Evolutionary conservation across 2,888 invertebrate species (phyloP), one percentile per base, ranked within the genome.

Genomic region (Agriopis marginaria): DNA sequence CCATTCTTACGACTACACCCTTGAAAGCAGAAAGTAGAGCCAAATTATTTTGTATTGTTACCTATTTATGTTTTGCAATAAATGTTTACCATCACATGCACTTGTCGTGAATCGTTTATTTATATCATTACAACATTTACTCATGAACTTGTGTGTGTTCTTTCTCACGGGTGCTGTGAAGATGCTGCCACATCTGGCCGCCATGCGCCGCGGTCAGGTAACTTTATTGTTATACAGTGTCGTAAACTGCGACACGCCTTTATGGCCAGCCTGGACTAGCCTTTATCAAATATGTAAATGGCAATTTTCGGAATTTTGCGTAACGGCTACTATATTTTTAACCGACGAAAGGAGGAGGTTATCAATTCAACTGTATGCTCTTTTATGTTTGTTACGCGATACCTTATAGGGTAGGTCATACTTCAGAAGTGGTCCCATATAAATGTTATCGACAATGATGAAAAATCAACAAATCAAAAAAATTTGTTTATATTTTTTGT

Each of bases 181-280:
- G 39, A 12, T 23, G 58, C 17, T 68, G 75, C 73, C 79, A 80
- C 86, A 86, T 86, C 85, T 86, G 87, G 86, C 75, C 70, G 69
- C 77, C 86, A 83, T 74, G 74, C 74, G 65, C 51, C 68, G 74
- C 12, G 53, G 55, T 45, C 86, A 87, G 87, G 87, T 87, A 87
- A 82, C 78, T 75, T 81, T 75, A 82, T 80, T 73, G 79, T 76
- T 83, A 81, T 79, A 84, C 78, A 64, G 64, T 68, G 64, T 72
- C 69, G 63, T 73, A 51, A 65, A 74, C 63, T 67, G 69, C 71
- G 69, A 77, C 79, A 75, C 55, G 71, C 63, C 63, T 66, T 75
- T 70, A 75, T 75, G 66, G 65, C 64, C 55, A 23, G 49, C 69
- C 61, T 47, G 67, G 68, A 56, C 51, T n/a, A 47, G 40, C 67